These are phyloP conservation scores for Macaca mulatta DNA, from an alignment of 2,113 vertebrate species.

Conservation along the genomic window DNA sequence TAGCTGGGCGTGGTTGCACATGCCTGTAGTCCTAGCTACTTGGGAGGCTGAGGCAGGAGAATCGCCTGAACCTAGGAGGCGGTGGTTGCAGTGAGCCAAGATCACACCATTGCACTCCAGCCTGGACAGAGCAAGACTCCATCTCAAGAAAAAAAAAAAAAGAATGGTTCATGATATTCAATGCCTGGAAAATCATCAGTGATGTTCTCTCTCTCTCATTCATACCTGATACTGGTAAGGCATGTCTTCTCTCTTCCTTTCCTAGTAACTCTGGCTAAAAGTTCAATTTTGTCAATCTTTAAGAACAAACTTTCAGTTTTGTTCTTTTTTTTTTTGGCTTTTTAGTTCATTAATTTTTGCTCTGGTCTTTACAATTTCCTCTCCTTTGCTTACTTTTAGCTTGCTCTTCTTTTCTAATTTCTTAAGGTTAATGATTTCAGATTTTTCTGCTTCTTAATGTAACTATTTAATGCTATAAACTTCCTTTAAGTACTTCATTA, in stretches of 20 bases:
- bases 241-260: background rate
- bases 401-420: background rate
- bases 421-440: slow-evolving; percentile 16
- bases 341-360: background rate
- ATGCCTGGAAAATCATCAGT: background rate
- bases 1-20: too few species aligned
- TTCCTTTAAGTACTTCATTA: background rate
- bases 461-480: background rate
- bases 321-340: background rate
- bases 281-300: background rate
- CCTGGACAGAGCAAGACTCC: too few species aligned
- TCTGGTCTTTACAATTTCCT: background rate
- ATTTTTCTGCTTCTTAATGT: background rate
- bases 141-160: too few species aligned
- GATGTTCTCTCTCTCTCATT: background rate
- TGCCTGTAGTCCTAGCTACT: too few species aligned
- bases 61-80: too few species aligned
- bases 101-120: too few species aligned
- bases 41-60: too few species aligned
- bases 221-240: background rate
- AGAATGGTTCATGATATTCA: background rate
- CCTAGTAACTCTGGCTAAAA: background rate
- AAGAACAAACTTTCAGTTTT: slow-evolving; percentile 19
- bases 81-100: too few species aligned
- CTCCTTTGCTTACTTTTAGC: background rate